A percentile compares a stretch with the other conserved stretches of the same genome.
phyloP scores from a whole-genome alignment of 2,113 vertebrate species.

The Petrocephalus microphthalmus region DNA sequence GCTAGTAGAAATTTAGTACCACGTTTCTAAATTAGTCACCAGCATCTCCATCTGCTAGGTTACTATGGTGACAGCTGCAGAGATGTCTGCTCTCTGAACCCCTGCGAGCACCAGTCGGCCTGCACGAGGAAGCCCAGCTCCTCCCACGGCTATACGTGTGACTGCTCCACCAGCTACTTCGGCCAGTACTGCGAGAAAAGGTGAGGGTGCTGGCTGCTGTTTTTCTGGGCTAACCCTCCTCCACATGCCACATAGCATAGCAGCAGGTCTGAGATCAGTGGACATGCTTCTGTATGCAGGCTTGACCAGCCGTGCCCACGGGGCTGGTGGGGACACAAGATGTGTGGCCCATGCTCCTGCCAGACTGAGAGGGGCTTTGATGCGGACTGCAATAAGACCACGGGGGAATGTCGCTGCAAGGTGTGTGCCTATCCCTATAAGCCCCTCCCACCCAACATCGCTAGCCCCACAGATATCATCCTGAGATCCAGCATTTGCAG shows the following conservation, averaged over 20 bases:
- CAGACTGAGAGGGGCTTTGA: slow-evolving; percentile 77
- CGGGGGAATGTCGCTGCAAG: slow-evolving; percentile 87
- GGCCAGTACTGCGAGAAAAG: slow-evolving; percentile 89
- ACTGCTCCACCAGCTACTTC: slow-evolving; percentile 76
- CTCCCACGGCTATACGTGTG: slow-evolving; percentile 72
- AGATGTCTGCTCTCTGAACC: slow-evolving; percentile 79
- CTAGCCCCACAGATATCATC: neutral
- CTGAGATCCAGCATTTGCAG: neutral
- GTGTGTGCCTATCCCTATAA: slow-evolving; percentile 43
- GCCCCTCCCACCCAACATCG: neutral
- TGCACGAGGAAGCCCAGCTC: slow-evolving; percentile 70
- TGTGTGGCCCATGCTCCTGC: slow-evolving; percentile 85
- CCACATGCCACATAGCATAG: neutral
- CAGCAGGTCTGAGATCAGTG: neutral
- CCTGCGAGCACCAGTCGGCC: slow-evolving; percentile 75
- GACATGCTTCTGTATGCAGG: slow-evolving; percentile 48
- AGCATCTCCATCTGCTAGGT: slow-evolving; percentile 53
- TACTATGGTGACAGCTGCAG: slow-evolving; percentile 82
- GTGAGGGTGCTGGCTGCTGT: slow-evolving; percentile 43
- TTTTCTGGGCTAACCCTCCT: neutral
- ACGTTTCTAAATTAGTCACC: neutral
- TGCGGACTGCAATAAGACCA: slow-evolving; percentile 90
- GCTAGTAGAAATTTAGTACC: neutral
- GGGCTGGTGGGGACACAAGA: slow-evolving; percentile 93
- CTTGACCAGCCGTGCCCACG: slow-evolving; percentile 80